Evolutionary conservation across 2,113 vertebrate species (phyloP), one percentile per base, ranked within the genome.

Genomic region (Ranitomeya variabilis): DNA sequence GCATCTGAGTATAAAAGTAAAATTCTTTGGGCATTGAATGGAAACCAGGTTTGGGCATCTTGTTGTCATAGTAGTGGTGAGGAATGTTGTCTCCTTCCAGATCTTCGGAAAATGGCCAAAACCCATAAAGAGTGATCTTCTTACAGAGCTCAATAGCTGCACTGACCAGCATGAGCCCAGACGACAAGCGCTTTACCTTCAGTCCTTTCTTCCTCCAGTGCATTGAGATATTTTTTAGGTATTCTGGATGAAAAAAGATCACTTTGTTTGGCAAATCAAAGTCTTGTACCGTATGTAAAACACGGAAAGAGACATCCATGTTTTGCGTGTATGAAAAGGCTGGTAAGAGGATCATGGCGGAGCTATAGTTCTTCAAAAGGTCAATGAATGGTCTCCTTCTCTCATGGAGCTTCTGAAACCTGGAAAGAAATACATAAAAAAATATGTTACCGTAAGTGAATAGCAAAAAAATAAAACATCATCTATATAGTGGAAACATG

Each of bases 1-100:
- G 91, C 64, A 91, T 67, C 45, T 82, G 77, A 45, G 86, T 74
- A 15, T 90, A 87, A 12, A 62, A 67, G 59, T 74, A 67, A 57
- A 91, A 91, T 86, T 91, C 91, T 15, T 86, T 55, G 2, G 91
- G 83, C 91, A 91, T 91, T 19, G 21, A 21, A 67, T 91, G 91
- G 79, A 74, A 84, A 7, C 83, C 83, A 4, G 13, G 88, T 71
- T 54, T 84, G 8, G 89, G 88, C 1, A 1, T 9, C 1, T 21
- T 52, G 62, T 69, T 7, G n/a, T 91, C 90, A 15, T 88, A 91
- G 66, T 91, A 91, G 83, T 90, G 91, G 19, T 91, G 82, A 0
- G 86, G 62, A 26, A 91, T 0, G 0, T 19, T 12, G 0, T 16
- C 37, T 4, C 62, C 51, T 26, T 57, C 26, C n/a, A 77, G 62